Percentiles rank a stretch among this genome's conserved stretches.
These are phyloP conservation scores for Leucania comma DNA, from an alignment of 2,888 invertebrate genomes.

Conservation along the genomic window DNA sequence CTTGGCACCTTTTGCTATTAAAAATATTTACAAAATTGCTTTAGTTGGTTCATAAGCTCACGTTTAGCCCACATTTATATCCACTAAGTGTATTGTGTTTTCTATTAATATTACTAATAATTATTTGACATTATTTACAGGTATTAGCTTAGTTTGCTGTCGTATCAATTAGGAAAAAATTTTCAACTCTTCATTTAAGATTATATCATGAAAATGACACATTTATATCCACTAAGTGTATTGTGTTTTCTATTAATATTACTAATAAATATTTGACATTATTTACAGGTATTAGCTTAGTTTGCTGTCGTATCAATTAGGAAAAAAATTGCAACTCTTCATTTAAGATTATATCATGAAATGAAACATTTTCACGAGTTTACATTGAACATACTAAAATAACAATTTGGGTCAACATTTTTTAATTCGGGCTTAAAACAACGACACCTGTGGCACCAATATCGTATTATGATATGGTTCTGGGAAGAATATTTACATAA, in stretches of 20 bases:
- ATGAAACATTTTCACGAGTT: not conserved
- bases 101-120: too few relatives aligned
- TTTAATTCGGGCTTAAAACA: constrained; percentile 27
- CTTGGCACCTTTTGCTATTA: too few relatives aligned
- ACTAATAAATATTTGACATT: not conserved
- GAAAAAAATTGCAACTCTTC: too few relatives aligned
- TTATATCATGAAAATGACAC: not conserved
- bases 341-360: not conserved
- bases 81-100: too few relatives aligned
- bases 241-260: too few relatives aligned
- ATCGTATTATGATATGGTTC: constrained; percentile 43
- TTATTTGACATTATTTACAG: not conserved
- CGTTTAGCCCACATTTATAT: too few relatives aligned
- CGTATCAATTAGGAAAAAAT: not conserved
- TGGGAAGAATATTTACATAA: constrained; percentile 50
- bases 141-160: not conserved
- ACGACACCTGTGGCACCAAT: constrained; percentile 48
- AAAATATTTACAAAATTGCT: too few relatives aligned
- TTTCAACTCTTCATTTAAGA: not conserved
- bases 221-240: too few relatives aligned
- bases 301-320: not conserved
- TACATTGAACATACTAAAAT: not conserved
- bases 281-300: not conserved
- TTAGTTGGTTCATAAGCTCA: too few relatives aligned
- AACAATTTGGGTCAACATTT: constrained; percentile 15